phyloP scores from a whole-genome alignment of 2,113 vertebrate genomes.

The Chloroceryle aenea region DNA sequence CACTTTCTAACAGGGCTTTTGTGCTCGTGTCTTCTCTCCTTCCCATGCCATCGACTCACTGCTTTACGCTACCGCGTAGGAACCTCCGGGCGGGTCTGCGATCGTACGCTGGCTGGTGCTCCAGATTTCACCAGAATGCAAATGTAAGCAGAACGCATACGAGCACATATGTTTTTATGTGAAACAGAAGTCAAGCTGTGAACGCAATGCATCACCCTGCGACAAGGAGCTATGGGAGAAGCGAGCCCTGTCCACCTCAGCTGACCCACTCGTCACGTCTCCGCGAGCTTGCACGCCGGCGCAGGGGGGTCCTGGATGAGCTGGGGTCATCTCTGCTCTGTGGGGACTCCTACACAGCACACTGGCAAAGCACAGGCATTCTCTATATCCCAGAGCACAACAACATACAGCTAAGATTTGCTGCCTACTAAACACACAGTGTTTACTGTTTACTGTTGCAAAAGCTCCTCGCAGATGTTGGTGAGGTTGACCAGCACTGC shows the following conservation, averaged over 20 bases:
- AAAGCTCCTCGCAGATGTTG: not conserved
- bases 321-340: not conserved
- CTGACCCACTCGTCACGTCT: not conserved
- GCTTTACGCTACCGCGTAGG: rapidly evolving
- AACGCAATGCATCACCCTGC: not conserved
- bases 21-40: not conserved
- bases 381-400: not conserved
- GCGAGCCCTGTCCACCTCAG: not conserved
- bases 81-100: not conserved
- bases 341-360: rapidly evolving
- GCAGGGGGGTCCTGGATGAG: rapidly evolving
- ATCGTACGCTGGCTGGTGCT: not conserved
- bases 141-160: not conserved
- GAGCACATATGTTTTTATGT: not conserved
- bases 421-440: rapidly evolving
- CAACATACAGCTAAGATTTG: rapidly evolving
- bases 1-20: not conserved
- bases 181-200: not conserved
- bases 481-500: rapidly evolving
- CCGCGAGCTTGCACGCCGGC: rapidly evolving
- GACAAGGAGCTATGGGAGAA: not conserved
- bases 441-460: too few species aligned
- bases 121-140: not conserved
- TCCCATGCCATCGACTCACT: rapidly evolving
- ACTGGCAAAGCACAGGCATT: rapidly evolving